phyloP scores from a whole-genome alignment of 2,888 invertebrate species.

The Agonum fuliginosum region DNA sequence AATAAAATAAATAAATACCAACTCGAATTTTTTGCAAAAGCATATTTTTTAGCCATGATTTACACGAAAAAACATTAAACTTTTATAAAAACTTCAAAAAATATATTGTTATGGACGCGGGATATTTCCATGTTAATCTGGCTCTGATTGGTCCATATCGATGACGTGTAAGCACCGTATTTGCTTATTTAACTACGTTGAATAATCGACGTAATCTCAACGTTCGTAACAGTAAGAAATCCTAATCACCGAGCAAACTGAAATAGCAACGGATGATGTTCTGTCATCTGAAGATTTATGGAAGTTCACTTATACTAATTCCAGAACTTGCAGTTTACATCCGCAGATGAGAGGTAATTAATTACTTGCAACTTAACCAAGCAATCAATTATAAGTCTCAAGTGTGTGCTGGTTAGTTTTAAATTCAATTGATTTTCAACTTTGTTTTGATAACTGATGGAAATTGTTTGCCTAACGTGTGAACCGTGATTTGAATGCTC shows the following conservation, averaged over 20 bases:
- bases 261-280: slow-evolving; percentile 38
- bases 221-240: too few relatives aligned
- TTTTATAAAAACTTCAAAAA: too few relatives aligned
- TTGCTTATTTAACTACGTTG: too few relatives aligned
- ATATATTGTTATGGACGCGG: too few relatives aligned
- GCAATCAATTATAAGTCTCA: slow-evolving; percentile 54
- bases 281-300: slow-evolving; percentile 57
- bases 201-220: too few relatives aligned
- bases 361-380: slow-evolving; percentile 50
- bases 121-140: too few relatives aligned
- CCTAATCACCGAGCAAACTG: slow-evolving; percentile 22
- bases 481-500: neutral
- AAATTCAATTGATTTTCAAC: slow-evolving; percentile 41
- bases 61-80: too few relatives aligned
- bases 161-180: too few relatives aligned
- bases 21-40: too few relatives aligned
- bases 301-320: slow-evolving; percentile 49
- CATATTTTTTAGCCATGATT: too few relatives aligned
- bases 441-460: slow-evolving; percentile 30
- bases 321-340: slow-evolving; percentile 48
- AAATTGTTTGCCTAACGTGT: slow-evolving; percentile 29
- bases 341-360: slow-evolving; percentile 37
- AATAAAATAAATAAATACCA: too few relatives aligned
- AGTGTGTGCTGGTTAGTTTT: slow-evolving; percentile 43
- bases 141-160: too few relatives aligned